These are phyloP conservation scores for Cerastoderma edule DNA, from an alignment of 2,888 invertebrate genomes.

Conservation along the genomic window DNA sequence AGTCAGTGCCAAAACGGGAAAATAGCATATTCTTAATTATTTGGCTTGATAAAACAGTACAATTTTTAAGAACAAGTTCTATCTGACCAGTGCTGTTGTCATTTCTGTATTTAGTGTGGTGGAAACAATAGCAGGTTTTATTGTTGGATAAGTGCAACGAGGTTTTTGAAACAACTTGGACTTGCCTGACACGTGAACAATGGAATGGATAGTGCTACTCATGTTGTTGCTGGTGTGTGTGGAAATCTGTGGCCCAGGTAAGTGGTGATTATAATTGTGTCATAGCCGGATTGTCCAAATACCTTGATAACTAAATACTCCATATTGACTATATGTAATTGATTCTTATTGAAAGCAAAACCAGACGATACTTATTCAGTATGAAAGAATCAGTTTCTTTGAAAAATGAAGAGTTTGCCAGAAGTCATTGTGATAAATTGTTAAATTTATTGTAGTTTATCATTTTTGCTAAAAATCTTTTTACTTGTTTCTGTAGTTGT, in stretches of 20 bases:
- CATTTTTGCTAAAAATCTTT: too few species aligned
- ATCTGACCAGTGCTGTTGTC: background rate
- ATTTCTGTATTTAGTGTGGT: background rate
- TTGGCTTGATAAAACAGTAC: too few species aligned
- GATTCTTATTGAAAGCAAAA: background rate
- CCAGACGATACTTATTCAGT: background rate
- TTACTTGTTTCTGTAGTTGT: too few species aligned
- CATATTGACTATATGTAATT: background rate
- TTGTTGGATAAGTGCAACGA: background rate
- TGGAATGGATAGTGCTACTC: background rate
- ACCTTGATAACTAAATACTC: background rate
- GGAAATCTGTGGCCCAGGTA: slow-evolving; percentile 11
- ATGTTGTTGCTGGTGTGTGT: background rate
- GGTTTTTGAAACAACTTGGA: background rate
- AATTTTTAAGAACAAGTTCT: too few species aligned
- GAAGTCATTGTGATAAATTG: background rate
- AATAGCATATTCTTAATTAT: too few species aligned
- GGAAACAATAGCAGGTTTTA: background rate
- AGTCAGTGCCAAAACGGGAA: too few species aligned
- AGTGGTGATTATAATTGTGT: too few species aligned
- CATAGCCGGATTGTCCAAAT: too few species aligned
- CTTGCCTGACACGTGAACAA: background rate
- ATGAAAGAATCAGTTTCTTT: background rate
- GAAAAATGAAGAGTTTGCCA: background rate
- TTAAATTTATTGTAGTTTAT: background rate